Evolutionary conservation across 2,113 vertebrate species (phyloP).

Genomic region (Tachycineta bicolor): DNA sequence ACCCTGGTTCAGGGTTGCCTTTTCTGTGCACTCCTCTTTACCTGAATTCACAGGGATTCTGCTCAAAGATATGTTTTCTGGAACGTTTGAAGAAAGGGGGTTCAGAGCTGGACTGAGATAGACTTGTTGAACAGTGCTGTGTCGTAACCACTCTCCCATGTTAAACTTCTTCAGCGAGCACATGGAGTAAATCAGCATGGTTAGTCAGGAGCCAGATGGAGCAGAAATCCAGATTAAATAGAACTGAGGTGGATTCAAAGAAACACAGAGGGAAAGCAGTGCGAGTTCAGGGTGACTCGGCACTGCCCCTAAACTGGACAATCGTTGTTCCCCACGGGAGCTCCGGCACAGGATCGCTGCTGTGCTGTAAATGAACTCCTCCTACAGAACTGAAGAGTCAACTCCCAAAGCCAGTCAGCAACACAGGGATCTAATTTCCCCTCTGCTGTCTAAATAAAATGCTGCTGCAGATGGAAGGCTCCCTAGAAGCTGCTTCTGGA

Average conservation of each 20-base stretch:
- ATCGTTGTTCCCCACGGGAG: neutral
- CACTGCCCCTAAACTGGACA: neutral
- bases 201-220: conserved; percentile 36
- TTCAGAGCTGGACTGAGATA: neutral
- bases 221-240: conserved; percentile 45
- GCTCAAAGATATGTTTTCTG: neutral
- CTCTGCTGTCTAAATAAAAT: conserved; percentile 59
- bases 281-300: neutral
- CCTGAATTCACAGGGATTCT: neutral
- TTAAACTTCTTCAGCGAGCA: neutral
- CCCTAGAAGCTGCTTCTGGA: conserved; percentile 64
- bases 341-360: accelerated
- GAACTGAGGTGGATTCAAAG: conserved; percentile 20
- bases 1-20: neutral
- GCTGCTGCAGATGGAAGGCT: conserved; percentile 49
- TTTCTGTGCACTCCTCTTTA: neutral
- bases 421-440: conserved; percentile 46
- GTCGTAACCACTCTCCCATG: neutral
- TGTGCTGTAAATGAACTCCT: neutral
- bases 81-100: neutral
- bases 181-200: neutral
- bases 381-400: neutral
- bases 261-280: neutral
- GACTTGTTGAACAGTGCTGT: neutral
- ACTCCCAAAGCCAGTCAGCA: conserved; percentile 48